phyloP scores from a whole-genome alignment of 2,113 vertebrate genomes.

The Meleagris gallopavo region DNA sequence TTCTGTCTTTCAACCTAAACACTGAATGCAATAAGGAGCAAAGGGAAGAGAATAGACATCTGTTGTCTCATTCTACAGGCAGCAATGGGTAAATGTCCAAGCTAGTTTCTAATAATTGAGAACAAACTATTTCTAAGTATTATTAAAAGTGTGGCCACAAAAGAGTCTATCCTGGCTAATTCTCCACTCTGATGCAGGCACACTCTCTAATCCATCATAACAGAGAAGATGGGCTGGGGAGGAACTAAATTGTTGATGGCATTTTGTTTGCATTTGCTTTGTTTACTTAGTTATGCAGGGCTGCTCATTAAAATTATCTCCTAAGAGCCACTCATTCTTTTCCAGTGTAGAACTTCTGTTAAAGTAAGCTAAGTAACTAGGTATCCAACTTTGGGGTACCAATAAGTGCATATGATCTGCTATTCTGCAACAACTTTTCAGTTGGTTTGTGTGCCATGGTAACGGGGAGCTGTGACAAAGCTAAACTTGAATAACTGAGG shows the following conservation, averaged over 20 bases:
- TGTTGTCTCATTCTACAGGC: background rate
- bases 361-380: background rate
- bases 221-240: background rate
- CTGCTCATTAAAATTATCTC: background rate
- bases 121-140: background rate
- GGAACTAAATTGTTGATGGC: background rate
- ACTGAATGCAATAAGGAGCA: background rate
- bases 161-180: background rate
- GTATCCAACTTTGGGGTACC: background rate
- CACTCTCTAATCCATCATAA: background rate
- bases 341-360: background rate
- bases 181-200: background rate
- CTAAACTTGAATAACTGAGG: background rate
- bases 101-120: background rate
- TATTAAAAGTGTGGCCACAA: background rate
- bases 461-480: background rate
- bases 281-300: background rate
- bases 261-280: background rate
- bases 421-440: background rate
- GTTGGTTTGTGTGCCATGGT: background rate
- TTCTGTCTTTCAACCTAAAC: background rate
- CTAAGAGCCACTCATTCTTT: background rate
- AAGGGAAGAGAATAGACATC: background rate
- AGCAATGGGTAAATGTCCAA: background rate
- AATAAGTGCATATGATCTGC: background rate